Evolutionary conservation across 2,113 vertebrate genomes (phyloP).

Genomic region (Cyprinus carpio): DNA sequence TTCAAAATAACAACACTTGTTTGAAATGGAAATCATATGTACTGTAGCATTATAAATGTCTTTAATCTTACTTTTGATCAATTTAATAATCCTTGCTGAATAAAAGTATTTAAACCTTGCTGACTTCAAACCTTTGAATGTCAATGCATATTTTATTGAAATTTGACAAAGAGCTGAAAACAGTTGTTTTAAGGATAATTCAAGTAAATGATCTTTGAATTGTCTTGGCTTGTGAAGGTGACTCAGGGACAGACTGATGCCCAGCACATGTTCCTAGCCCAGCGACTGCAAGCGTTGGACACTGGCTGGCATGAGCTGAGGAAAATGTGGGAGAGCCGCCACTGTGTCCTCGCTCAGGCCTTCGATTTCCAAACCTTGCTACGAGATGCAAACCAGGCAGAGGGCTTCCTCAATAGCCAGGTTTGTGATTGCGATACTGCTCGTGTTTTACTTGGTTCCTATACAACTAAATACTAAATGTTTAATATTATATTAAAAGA

Average conservation of each 20-base stretch:
- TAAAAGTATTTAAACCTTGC: too few relatives aligned
- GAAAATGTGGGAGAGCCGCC: conserved; percentile 92
- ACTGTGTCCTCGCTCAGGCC: conserved; percentile 85
- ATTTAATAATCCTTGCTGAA: too few relatives aligned
- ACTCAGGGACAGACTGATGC: conserved; percentile 86
- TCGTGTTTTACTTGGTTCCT: neutral
- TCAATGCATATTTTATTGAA: too few relatives aligned
- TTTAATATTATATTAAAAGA: neutral
- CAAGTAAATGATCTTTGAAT: neutral
- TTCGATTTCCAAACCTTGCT: conserved; percentile 90
- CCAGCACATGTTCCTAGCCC: conserved; percentile 87
- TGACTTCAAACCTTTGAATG: too few relatives aligned
- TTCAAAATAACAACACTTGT: too few relatives aligned
- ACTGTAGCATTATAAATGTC: neutral
- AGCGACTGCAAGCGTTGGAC: conserved; percentile 88
- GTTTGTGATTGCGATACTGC: conserved; percentile 65
- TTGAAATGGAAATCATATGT: neutral
- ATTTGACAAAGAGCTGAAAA: neutral
- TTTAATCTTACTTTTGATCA: too few relatives aligned
- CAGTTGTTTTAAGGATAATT: neutral
- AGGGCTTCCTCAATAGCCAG: conserved; percentile 92
- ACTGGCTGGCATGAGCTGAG: conserved; percentile 92
- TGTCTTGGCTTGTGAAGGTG: conserved; percentile 34
- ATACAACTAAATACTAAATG: neutral
- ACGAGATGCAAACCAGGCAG: conserved; percentile 88